Evolutionary conservation across 2,113 vertebrate genomes (phyloP), one percentile per base, ranked within the genome.

Genomic region (Saccopteryx bilineata): DNA sequence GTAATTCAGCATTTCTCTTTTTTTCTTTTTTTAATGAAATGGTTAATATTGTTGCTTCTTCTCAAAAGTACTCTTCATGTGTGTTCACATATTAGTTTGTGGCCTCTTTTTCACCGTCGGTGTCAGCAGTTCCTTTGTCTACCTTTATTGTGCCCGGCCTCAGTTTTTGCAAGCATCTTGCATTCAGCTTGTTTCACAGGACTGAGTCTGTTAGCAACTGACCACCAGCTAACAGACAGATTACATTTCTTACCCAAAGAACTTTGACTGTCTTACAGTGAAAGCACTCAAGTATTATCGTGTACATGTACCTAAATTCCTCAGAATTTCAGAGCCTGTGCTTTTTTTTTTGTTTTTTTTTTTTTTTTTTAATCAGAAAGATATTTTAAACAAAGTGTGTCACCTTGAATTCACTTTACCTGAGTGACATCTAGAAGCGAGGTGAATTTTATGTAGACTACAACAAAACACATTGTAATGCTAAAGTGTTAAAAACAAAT

Each of bases 351-450:
- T 6, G 68, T 68, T 78, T 61, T 91, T 71, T n/a, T 6, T 74
- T 68, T 78, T 61, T 68, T 31, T 87, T 75, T 80, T 68, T 61
- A 91, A 75, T 72, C 33, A 93, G 28, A 93, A 96, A 68, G 46
- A 95, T 80, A 96, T 50, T 94, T 50, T 78, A 68, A 95, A 78
- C 69, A 39, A n/a, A 66, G 54, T 60, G 33, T 89, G 66, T 96
- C 97, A 96, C 97, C 56, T 97, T 98, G 95, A 96, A 95, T 93
- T 89, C 61, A 79, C 48, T 92, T 92, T 81, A 95, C 50, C 31
- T 1, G 24, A 87, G 50, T 74, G 89, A 74, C 79, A 19, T 87
- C 85, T 17, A 56, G 71, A 93, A 96, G 66, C 46, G 76, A 58
- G 74, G 66, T 72, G 76, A 68, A 58, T 60, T 88, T 87, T 89